These are phyloP conservation scores for Habropoda laboriosa DNA, from an alignment of 1,140 invertebrate genomes.

Conservation along the genomic window DNA sequence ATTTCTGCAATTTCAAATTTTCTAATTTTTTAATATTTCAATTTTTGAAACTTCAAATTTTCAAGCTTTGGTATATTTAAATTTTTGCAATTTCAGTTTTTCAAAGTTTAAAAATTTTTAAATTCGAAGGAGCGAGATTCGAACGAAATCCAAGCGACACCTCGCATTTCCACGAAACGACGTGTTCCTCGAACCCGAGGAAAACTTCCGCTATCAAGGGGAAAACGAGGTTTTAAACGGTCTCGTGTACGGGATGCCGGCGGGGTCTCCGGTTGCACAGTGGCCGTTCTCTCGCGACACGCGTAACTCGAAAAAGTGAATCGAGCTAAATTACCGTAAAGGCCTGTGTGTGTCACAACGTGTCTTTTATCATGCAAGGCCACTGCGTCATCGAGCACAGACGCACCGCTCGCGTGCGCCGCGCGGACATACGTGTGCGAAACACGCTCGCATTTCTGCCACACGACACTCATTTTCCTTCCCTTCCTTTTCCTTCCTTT, in stretches of 20 bases:
- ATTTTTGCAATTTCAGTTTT: no score
- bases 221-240: neutral
- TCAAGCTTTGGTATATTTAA: no score
- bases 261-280: neutral
- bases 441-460: neutral
- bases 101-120: no score
- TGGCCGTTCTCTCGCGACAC: constrained; percentile 12
- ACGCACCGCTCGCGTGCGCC: neutral
- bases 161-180: no score
- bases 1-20: no score
- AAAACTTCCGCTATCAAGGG: neutral
- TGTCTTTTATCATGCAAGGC: constrained; percentile 63
- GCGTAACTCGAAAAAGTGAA: constrained; percentile 47
- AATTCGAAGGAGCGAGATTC: neutral
- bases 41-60: no score
- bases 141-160: no score
- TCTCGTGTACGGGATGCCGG: constrained; percentile 13
- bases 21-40: no score
- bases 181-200: neutral
- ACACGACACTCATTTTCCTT: constrained; percentile 5
- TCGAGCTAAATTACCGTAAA: constrained; percentile 56
- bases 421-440: neutral
- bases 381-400: constrained; percentile 62
- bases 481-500: neutral
- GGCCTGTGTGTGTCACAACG: constrained; percentile 10